These are phyloP conservation scores for Eupithecia subfuscata DNA, from an alignment of 2,888 invertebrate genomes.

Conservation along the genomic window DNA sequence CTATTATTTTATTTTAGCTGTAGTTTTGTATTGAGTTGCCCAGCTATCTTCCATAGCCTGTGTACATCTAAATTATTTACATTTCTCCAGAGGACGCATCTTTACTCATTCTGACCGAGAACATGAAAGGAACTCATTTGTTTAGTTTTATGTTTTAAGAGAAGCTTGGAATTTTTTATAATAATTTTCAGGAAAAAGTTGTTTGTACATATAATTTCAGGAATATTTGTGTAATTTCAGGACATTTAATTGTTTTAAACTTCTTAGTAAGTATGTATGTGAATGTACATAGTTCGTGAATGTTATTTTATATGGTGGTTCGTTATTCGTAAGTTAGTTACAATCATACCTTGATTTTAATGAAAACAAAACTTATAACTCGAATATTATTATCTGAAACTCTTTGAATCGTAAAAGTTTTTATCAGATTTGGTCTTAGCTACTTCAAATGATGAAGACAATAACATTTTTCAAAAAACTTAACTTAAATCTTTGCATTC, in stretches of 20 bases:
- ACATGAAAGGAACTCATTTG: slow-evolving; percentile 48
- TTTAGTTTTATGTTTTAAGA: slow-evolving; percentile 45
- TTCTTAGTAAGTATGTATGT: neutral
- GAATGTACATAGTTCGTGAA: too few relatives aligned
- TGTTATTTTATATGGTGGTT: neutral
- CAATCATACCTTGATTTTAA: neutral
- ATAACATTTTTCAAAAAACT: neutral
- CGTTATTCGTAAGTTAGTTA: neutral
- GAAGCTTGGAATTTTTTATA: slow-evolving; percentile 31
- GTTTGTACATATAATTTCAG: neutral
- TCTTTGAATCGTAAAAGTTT: too few relatives aligned
- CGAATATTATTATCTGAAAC: too few relatives aligned
- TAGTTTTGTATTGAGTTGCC: slow-evolving; percentile 2
- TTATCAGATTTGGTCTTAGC: too few relatives aligned
- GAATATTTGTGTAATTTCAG: neutral
- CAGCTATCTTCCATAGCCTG: slow-evolving; percentile 14
- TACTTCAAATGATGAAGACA: too few relatives aligned
- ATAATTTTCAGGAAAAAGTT: slow-evolving; percentile 20
- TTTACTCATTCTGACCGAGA: slow-evolving; percentile 58
- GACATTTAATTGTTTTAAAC: neutral
- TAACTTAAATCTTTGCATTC: neutral
- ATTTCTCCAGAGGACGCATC: slow-evolving; percentile 63
- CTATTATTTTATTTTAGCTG: neutral
- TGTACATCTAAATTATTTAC: slow-evolving; percentile 69
- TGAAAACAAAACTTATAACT: neutral